Evolutionary conservation across 92 coral and sea anemone species (phyloP), one percentile per base, ranked within the genome.

Genomic region (Porites divaricata): DNA sequence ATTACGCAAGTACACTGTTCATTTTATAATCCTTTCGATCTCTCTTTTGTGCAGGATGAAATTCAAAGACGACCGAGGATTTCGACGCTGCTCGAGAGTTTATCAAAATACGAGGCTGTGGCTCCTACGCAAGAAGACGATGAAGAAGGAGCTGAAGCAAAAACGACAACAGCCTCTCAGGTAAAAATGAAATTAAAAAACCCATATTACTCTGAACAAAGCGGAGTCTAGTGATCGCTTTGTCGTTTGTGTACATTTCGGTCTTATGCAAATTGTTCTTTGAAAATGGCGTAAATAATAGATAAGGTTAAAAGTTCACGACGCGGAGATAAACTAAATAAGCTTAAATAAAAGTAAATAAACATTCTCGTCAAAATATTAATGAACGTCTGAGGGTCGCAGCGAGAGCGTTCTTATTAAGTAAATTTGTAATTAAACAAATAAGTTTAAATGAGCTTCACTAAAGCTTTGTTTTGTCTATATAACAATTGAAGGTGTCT

Each of bases 31-130:
- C 65, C 15, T 8, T 70, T 49, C 63, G 49, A 63, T 58, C 52
- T 77, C 63, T 74, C 11, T 54, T 58, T 51, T 67, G 62, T 61
- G 5, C 61, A 96, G 99, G 94, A 90, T 83, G 99, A 96, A 80
- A 90, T 95, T 67, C 95, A 91, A 14, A 87, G 82, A 67, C 88
- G 98, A 66, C 99, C 99, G 26, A 96, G 90, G 87, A 92, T 96
- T 56, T 96, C 98, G 25, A 86, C 96, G 15, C 88, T 95, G 3
- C 81, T 96, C 67, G 87, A 95, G 28, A 88, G 81, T 64, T 79
- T 96, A 77, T 90, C 94, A 50, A 94, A 70, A 57, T 96, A 96
- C 87, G 97, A 96, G 85, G 98, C 94, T 48, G 98, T 93, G 9
- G 92, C 81, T 16, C 86, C 92, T 12, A 94, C 96, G 4, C 95